A percentile compares a stretch with the other conserved stretches of the same genome.
These are phyloP conservation scores for Drosophila parvula DNA, from an alignment of 1,140 invertebrate species.

Conservation along the genomic window DNA sequence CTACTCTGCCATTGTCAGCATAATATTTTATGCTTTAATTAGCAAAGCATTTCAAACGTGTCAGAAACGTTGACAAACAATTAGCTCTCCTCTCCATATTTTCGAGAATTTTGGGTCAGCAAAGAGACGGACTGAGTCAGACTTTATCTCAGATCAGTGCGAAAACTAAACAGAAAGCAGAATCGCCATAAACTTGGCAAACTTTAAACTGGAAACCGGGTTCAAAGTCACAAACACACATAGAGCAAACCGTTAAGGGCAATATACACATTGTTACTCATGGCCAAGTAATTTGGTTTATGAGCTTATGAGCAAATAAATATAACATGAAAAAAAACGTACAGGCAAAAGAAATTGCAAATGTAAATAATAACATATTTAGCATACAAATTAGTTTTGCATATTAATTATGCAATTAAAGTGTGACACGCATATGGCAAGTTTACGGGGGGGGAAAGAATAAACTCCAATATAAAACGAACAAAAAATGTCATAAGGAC, in stretches of 20 bases:
- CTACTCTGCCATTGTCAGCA: conserved; percentile 35
- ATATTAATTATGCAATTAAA: conserved; percentile 74
- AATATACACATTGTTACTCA: conserved; percentile 42
- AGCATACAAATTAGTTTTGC: conserved; percentile 71
- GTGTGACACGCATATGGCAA: conserved; percentile 23
- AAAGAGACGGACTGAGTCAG: conserved; percentile 37
- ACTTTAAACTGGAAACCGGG: conserved; percentile 26
- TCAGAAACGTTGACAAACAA: conserved; percentile 40
- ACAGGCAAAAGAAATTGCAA: conserved; percentile 13
- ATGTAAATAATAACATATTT: conserved; percentile 54
- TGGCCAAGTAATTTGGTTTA: conserved; percentile 41
- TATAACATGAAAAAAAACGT: conserved; percentile 7
- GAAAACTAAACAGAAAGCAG: conserved; percentile 25
- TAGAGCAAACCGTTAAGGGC: conserved; percentile 28
- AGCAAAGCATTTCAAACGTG: conserved; percentile 49
- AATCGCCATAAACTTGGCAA: conserved; percentile 17
- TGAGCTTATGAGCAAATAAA: conserved; percentile 13
- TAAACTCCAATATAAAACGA: conserved; percentile 17
- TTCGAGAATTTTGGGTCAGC: conserved; percentile 38
- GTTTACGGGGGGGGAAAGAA: not conserved
- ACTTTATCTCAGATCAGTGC: conserved; percentile 50
- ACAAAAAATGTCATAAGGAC: conserved; percentile 10
- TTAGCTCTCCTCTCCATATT: conserved; percentile 26
- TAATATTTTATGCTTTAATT: conserved; percentile 48
- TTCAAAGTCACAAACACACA: conserved; percentile 66